Evolutionary conservation across 2,797 vertebrate species (phyloP), one percentile per base, ranked within the genome.

Genomic region (Premnoplex brunnescens): DNA sequence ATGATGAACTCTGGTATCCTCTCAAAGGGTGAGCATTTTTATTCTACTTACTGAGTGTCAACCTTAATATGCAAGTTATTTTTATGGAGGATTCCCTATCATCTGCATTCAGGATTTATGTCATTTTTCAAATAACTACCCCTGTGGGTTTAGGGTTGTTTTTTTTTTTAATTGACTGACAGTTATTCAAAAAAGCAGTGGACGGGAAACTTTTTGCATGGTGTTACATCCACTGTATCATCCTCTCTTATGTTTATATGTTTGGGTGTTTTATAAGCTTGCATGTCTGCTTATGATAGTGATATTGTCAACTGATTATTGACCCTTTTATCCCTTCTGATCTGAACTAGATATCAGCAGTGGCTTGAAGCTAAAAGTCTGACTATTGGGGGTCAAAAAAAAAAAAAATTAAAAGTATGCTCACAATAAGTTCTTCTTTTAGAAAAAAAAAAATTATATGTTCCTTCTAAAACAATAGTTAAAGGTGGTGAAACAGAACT

Each of bases 31-130:
- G 7, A 44, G 6, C 16, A 24, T 73, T 93, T 75, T 79, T 68
- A 48, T 94, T 92, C 36, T 14, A 51, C 20, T 76, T 72, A 23
- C 28, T 28, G 20, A 17, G 4, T 63, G 44, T 72, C 74, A 78
- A 7, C 60, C 46, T 75, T 75, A 66, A 73, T 86, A 91, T 81
- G 32, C 36, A 69, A 55, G 22, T 71, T 87, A 23, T 69, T 84
- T 89, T 87, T 82, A 26, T 23, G 43, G 30, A 62, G 28, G 2
- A 72, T 93, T 81, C 1, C 1, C 34, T 22, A 12, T 74, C 13
- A 55, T 66, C 20, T 73, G 36, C 46, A 37, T 71, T 82, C 39
- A 69, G 44, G 12, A 67, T 79, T 74, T 59, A 77, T 15, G 21
- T 3, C 5, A 22, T 34, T 76, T 89, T 91, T 82, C 32, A 52